phyloP scores from a whole-genome alignment of 1,140 invertebrate genomes.

The Nebria ingens region DNA sequence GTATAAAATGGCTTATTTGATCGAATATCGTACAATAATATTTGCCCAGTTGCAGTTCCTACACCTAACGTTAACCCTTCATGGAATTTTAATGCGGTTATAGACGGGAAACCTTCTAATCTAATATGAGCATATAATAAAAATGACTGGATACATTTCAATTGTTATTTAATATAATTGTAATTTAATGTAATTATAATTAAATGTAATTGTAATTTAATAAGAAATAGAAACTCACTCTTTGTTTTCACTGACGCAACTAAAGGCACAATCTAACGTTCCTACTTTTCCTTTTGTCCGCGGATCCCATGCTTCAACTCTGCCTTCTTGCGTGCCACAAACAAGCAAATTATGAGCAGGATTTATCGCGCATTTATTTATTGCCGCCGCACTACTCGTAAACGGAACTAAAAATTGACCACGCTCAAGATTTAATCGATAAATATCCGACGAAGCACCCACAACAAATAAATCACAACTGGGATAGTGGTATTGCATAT shows the following conservation, averaged over 20 bases:
- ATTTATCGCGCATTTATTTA: constrained; percentile 85
- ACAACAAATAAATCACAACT: constrained; percentile 89
- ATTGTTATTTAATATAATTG: not conserved
- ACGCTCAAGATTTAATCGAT: constrained; percentile 89
- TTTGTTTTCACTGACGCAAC: constrained; percentile 49
- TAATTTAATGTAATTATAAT: constrained; percentile 7
- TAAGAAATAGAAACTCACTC: constrained; percentile 36
- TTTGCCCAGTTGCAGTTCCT: constrained; percentile 86
- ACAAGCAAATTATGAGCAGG: constrained; percentile 77
- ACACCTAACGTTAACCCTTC: constrained; percentile 79
- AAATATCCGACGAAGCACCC: constrained; percentile 80
- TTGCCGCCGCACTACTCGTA: constrained; percentile 57
- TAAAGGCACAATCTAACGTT: constrained; percentile 76
- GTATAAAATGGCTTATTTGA: constrained; percentile 77
- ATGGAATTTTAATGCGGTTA: constrained; percentile 72
- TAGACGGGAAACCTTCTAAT: constrained; percentile 54
- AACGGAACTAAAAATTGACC: constrained; percentile 87
- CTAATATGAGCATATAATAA: constrained; percentile 37
- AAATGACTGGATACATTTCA: no score
- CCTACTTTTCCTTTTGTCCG: constrained; percentile 63
- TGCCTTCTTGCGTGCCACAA: constrained; percentile 84
- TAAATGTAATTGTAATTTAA: not conserved
- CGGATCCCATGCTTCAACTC: constrained; percentile 94
- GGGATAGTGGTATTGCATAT: constrained; percentile 83
- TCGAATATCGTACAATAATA: constrained; percentile 90